Conservation (phyloP, 2,797 vertebrate genomes). For the Acanthurus tractus region DNA sequence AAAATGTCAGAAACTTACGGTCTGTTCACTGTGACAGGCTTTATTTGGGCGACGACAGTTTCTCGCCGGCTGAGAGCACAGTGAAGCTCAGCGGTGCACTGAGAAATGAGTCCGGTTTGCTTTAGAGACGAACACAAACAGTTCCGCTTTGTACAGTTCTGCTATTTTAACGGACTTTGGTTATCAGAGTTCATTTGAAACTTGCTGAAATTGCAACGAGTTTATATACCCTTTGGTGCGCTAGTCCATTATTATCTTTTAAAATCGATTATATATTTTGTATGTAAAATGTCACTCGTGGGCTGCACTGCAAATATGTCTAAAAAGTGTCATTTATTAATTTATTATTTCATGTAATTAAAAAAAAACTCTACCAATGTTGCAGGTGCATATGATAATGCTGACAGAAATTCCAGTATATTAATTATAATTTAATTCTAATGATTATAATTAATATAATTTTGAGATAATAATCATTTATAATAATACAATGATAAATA, state of each 20-base stretch:
- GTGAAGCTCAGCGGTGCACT: conserved; percentile 9
- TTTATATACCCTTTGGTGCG: background rate
- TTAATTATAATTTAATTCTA: too few relatives aligned
- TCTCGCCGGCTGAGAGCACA: background rate
- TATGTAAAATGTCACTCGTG: background rate
- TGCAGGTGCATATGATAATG: too few relatives aligned
- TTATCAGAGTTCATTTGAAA: background rate
- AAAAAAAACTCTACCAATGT: too few relatives aligned
- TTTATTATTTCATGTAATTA: too few relatives aligned
- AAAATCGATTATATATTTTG: background rate
- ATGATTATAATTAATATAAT: too few relatives aligned
- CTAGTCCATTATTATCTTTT: background rate
- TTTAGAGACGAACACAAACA: background rate
- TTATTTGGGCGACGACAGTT: background rate
- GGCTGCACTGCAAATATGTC: too few relatives aligned
- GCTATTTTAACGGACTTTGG: background rate
- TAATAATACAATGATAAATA: background rate
- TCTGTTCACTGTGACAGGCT: background rate
- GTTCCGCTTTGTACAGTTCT: conserved; percentile 57
- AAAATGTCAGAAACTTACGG: conserved; percentile 21
- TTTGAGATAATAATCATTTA: too few relatives aligned
- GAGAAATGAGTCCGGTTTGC: conserved; percentile 39
- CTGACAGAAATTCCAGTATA: too few relatives aligned
- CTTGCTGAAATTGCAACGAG: background rate
- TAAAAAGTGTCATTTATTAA: too few relatives aligned